phyloP scores from a whole-genome alignment of 2,113 vertebrate species.

The Antechinus stuartii region DNA sequence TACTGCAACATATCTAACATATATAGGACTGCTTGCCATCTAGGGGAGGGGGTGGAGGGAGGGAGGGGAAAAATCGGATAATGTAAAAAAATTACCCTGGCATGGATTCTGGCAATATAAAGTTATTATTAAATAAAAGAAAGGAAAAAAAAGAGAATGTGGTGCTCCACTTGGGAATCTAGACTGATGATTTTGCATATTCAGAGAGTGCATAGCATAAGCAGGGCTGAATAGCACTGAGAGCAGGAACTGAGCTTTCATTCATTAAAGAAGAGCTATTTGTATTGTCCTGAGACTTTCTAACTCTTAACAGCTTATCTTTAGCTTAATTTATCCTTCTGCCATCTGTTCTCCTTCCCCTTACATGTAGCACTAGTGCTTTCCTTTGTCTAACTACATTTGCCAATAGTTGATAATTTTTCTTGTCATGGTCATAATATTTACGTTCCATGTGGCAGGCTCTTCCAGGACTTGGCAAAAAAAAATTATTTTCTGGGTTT shows the following conservation, averaged over 20 bases:
- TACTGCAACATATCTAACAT: too few relatives aligned
- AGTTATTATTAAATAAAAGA: too few relatives aligned
- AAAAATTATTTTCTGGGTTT: conserved; percentile 22
- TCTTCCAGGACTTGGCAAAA: conserved; percentile 75
- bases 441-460: conserved; percentile 75
- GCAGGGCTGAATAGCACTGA: neutral
- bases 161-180: neutral
- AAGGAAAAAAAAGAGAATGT: neutral
- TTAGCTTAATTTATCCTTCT: conserved; percentile 62
- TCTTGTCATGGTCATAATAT: conserved; percentile 78
- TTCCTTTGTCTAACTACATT: conserved; percentile 73
- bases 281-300: conserved; percentile 72
- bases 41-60: too few relatives aligned
- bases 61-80: too few relatives aligned
- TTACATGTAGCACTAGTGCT: conserved; percentile 64
- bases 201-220: neutral
- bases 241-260: conserved; percentile 1
- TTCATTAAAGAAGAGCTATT: conserved; percentile 36
- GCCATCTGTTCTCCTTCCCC: conserved; percentile 77
- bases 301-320: conserved; percentile 64
- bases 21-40: too few relatives aligned
- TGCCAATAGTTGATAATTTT: conserved; percentile 76
- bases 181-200: neutral
- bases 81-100: too few relatives aligned
- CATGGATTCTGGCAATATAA: too few relatives aligned